A percentile compares a stretch with the other conserved stretches of the same genome.
phyloP scores from a whole-genome alignment of 2,888 invertebrate genomes.

The Petrophora chlorosata region DNA sequence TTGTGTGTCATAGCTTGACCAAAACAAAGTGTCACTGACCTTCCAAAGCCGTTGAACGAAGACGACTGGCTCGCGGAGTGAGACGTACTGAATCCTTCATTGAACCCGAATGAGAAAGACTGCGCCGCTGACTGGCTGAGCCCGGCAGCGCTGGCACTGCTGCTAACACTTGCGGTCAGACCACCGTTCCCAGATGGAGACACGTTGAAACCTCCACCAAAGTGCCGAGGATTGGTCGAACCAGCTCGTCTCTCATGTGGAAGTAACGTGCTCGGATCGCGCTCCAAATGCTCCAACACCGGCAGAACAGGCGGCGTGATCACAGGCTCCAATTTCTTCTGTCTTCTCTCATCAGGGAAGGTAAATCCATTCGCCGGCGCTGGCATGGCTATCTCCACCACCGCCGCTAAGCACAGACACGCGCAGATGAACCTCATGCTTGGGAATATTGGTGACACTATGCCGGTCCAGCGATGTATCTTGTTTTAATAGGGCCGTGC shows the following conservation, averaged over 20 bases:
- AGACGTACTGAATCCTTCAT: conserved; percentile 77
- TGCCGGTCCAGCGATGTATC: conserved; percentile 62
- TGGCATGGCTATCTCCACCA: conserved; percentile 47
- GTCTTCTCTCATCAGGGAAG: conserved; percentile 69
- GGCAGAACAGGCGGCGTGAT: conserved; percentile 81
- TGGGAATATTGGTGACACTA: conserved; percentile 67
- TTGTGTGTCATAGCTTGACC: conserved; percentile 11
- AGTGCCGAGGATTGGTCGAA: conserved; percentile 60
- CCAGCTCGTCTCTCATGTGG: conserved; percentile 57
- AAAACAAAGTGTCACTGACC: conserved; percentile 58
- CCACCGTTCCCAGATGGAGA: conserved; percentile 71
- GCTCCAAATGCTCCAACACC: conserved; percentile 75
- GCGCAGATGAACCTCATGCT: conserved; percentile 71
- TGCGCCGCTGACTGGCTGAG: conserved; percentile 77
- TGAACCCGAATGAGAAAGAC: conserved; percentile 77
- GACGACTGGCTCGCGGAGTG: conserved; percentile 78
- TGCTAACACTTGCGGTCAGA: conserved; percentile 71
- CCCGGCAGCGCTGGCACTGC: conserved; percentile 69
- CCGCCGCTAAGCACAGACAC: conserved; percentile 55
- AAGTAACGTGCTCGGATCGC: conserved; percentile 75
- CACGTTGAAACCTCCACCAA: conserved; percentile 71
- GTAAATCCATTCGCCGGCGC: conserved; percentile 68
- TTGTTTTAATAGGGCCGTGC: conserved; percentile 80
- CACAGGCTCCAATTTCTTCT: conserved; percentile 69
- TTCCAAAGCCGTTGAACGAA: conserved; percentile 75